Percentiles rank a stretch among this genome's conserved stretches.
phyloP scores from a whole-genome alignment of 2,113 vertebrate genomes.

The Cyanoderma ruficeps region DNA sequence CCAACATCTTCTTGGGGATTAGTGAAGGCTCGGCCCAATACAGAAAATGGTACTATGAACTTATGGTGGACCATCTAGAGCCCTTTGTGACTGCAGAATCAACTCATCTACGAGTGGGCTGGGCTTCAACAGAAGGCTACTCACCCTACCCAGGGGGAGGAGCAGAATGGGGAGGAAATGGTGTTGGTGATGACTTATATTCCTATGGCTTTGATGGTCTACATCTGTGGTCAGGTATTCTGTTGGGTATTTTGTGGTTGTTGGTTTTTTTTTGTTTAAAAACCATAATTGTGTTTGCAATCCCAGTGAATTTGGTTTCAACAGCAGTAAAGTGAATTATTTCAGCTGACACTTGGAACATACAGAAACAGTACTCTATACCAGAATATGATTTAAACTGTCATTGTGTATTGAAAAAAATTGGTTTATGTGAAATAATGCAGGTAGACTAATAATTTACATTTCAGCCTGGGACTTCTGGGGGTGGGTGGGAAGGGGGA shows the following conservation, averaged over 20 bases:
- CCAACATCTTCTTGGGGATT: constrained; percentile 94
- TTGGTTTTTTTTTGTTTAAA: neutral
- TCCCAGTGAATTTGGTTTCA: neutral
- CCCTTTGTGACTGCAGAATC: constrained; percentile 92
- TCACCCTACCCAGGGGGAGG: constrained; percentile 90
- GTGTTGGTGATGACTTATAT: constrained; percentile 92
- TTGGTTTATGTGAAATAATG: neutral
- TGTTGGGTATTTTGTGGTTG: neutral
- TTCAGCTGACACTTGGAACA: neutral
- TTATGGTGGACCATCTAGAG: constrained; percentile 90
- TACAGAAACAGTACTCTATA: neutral
- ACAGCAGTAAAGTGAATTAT: neutral
- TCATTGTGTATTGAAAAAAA: neutral
- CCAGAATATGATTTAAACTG: neutral
- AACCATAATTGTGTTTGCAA: neutral
- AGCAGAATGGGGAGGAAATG: constrained; percentile 93
- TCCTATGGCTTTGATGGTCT: constrained; percentile 95
- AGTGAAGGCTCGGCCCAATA: constrained; percentile 95
- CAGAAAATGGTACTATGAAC: constrained; percentile 95
- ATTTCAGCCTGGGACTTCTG: neutral
- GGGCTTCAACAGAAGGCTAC: constrained; percentile 92
- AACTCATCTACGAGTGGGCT: constrained; percentile 92
- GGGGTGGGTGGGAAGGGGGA: fast-evolving
- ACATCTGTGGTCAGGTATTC: constrained; percentile 92
- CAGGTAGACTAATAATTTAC: neutral